A percentile compares a stretch with the other conserved stretches of the same genome.
Conservation (phyloP, 2,113 vertebrate species). For the Ibidorhyncha struthersii region DNA sequence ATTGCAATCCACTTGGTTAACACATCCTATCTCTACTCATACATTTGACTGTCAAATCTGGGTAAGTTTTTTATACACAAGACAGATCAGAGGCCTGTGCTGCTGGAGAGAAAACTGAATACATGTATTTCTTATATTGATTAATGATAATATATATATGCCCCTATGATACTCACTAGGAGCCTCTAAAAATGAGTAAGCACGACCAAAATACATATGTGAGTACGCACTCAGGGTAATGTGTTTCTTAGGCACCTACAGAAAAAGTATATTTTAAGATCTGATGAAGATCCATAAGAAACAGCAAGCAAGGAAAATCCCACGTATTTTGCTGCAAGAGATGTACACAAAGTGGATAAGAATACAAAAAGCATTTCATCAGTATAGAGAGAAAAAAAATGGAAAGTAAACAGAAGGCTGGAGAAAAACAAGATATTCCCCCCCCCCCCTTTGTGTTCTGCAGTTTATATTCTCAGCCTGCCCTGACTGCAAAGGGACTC, state of each 20-base stretch:
- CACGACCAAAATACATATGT: neutral
- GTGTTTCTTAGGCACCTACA: neutral
- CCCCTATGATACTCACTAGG: neutral
- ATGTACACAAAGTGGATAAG: neutral
- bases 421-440: neutral
- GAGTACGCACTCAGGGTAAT: neutral
- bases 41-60: neutral
- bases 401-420: neutral
- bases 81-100: neutral
- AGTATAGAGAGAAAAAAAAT: neutral
- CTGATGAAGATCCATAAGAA: neutral
- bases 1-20: neutral
- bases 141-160: neutral
- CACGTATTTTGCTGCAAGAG: neutral
- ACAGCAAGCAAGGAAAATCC: neutral
- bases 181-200: neutral
- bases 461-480: neutral
- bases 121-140: neutral
- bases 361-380: neutral
- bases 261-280: neutral
- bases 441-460: neutral
- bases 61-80: neutral
- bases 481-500: neutral
- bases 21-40: neutral
- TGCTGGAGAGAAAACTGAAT: neutral